Evolutionary conservation across 2,888 invertebrate species (phyloP), one percentile per base, ranked within the genome.

Genomic region (Xanthorhoe designata): DNA sequence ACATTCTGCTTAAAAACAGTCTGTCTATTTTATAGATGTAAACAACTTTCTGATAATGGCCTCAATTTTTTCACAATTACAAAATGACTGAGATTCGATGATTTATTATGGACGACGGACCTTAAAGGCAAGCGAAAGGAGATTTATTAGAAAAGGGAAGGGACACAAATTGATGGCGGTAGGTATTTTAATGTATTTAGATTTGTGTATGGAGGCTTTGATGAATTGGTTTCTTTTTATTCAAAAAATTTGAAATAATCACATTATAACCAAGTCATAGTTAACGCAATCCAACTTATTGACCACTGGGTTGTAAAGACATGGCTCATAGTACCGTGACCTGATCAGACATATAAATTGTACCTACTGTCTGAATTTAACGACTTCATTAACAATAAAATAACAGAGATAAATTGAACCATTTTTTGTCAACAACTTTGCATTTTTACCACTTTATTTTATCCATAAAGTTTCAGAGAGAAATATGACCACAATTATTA

Each of bases 61-160:
- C 61, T 68, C 57, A 47, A 66, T 61, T 68, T 70, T 68, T 68
- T 68, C 66, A 67, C 66, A 68, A 64, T 65, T 61, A 52, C 55
- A 59, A 67, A 72, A 70, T 68, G 35, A 57, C 68, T 59, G 55
- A 69, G 64, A 68, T 59, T 68, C 61, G 57, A 67, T 68, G 72
- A 72, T 74, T 74, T 72, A 74, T 74, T 69, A 64, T 69, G 65
- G 69, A 68, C 68, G 69, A 68, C 70, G 72, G 70, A 63, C 67
- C 57, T 60, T 64, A 57, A 54, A 69, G 65, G 67, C 67, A 65
- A 49, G 53, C 70, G 38, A 58, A 57, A 61, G 60, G 69, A 69
- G 69, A 74, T 74, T 74, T 74, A 74, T 74, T 70, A 66, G 38
- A 66, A 68, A 59, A 42, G 62, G 60, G 38, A 70, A 65, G 67